A percentile compares a stretch with the other conserved stretches of the same genome.
phyloP scores from a whole-genome alignment of 2,888 invertebrate species.

The Macropis europaea region DNA sequence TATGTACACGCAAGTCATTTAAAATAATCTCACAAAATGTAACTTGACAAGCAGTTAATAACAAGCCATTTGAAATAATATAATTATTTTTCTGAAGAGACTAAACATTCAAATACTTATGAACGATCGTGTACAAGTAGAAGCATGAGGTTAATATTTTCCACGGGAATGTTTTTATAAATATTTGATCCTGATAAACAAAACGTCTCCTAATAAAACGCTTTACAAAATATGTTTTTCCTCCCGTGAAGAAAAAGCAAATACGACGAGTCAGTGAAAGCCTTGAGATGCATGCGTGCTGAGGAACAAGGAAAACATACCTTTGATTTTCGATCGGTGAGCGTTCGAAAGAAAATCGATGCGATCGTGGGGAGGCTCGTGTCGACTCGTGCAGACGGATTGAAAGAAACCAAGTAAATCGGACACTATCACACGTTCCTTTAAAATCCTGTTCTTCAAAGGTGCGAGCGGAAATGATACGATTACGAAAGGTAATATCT shows the following conservation, averaged over 20 bases:
- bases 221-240: not conserved
- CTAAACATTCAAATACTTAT: no score
- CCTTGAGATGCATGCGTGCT: not conserved
- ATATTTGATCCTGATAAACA: not conserved
- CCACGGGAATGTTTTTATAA: not conserved
- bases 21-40: no score
- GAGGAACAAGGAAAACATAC: constrained; percentile 29
- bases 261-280: not conserved
- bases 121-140: no score
- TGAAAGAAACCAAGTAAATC: not conserved
- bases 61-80: no score
- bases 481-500: not conserved
- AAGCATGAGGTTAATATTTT: not conserved
- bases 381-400: not conserved
- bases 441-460: not conserved
- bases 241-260: not conserved
- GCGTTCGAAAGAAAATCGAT: not conserved
- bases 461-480: not conserved
- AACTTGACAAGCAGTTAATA: no score
- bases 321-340: not conserved
- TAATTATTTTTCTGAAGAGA: no score
- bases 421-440: constrained; percentile 9
- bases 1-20: no score
- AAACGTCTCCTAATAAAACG: not conserved
- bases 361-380: not conserved